A percentile compares a stretch with the other conserved stretches of the same genome.
These are phyloP conservation scores for Neosilurus mollespiculum DNA, from an alignment of 2,797 vertebrate genomes.

Conservation along the genomic window DNA sequence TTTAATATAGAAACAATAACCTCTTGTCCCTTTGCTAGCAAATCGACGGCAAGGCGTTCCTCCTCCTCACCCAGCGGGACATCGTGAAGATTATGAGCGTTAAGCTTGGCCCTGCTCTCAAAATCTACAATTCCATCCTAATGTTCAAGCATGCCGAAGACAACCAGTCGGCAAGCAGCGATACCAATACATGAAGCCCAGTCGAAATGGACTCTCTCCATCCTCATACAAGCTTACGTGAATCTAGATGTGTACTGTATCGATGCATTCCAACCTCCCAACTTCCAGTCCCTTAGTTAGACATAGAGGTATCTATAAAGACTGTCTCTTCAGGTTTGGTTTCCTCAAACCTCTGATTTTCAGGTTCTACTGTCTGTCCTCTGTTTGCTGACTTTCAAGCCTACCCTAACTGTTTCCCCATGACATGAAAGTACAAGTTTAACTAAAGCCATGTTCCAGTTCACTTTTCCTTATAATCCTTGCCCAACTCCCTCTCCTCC, in stretches of 20 bases:
- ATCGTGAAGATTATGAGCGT: constrained; percentile 88
- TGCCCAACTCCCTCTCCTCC: not conserved
- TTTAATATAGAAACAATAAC: constrained; percentile 10
- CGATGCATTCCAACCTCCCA: constrained; percentile 54
- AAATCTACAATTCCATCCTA: constrained; percentile 92
- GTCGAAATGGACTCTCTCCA: constrained; percentile 3
- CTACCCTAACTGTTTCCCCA: constrained; percentile 44
- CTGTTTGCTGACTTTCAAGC: constrained; percentile 35
- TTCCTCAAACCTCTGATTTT: constrained; percentile 44
- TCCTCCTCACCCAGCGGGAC: constrained; percentile 88
- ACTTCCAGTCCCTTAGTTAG: constrained; percentile 34
- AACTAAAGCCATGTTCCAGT: constrained; percentile 34
- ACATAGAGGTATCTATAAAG: constrained; percentile 42
- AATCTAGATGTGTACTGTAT: constrained; percentile 46
- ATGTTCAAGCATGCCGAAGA: constrained; percentile 84
- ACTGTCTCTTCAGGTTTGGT: constrained; percentile 39
- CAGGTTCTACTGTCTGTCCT: constrained; percentile 52
- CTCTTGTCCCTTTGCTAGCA: constrained; percentile 70
- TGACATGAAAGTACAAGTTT: constrained; percentile 30
- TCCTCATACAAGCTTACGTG: constrained; percentile 38
- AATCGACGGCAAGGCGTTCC: constrained; percentile 89
- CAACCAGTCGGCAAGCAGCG: constrained; percentile 50
- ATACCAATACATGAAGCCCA: constrained; percentile 54
- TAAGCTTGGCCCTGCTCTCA: constrained; percentile 90
- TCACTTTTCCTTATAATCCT: not conserved